phyloP scores from a whole-genome alignment of 2,888 invertebrate genomes.

The Halictus ligatus region DNA sequence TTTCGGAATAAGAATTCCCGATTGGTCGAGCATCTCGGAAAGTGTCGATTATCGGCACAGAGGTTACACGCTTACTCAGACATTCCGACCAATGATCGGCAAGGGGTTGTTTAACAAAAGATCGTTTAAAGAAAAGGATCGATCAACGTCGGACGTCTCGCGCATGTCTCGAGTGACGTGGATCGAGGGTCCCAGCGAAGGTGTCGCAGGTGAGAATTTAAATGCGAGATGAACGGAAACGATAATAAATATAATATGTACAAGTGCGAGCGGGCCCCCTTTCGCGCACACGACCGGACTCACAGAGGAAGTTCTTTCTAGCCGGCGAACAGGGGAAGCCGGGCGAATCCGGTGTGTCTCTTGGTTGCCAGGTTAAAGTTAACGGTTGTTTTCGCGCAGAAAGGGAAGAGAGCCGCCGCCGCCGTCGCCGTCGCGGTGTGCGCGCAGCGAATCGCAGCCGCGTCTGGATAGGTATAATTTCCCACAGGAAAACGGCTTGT shows the following conservation, averaged over 20 bases:
- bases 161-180: neutral
- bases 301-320: constrained; percentile 53
- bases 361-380: constrained; percentile 80
- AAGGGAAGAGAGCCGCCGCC: constrained; percentile 30
- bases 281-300: constrained; percentile 28
- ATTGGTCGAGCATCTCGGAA: neutral
- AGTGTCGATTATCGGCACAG: neutral
- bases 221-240: constrained; percentile 3
- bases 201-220: neutral
- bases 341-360: constrained; percentile 36
- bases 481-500: constrained; percentile 50
- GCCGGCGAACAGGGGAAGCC: constrained; percentile 34
- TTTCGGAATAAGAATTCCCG: neutral
- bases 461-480: constrained; percentile 38
- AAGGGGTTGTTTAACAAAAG: neutral
- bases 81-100: neutral
- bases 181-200: neutral
- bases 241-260: constrained; percentile 12
- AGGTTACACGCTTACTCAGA: neutral
- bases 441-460: constrained; percentile 12
- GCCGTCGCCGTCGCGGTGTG: constrained; percentile 5
- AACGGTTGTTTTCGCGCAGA: constrained; percentile 74
- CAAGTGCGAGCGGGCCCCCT: constrained; percentile 7
- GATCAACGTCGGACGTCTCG: neutral
- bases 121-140: neutral